Evolutionary conservation across 2,797 vertebrate species (phyloP).

Genomic region (Enteromius radiatus): DNA sequence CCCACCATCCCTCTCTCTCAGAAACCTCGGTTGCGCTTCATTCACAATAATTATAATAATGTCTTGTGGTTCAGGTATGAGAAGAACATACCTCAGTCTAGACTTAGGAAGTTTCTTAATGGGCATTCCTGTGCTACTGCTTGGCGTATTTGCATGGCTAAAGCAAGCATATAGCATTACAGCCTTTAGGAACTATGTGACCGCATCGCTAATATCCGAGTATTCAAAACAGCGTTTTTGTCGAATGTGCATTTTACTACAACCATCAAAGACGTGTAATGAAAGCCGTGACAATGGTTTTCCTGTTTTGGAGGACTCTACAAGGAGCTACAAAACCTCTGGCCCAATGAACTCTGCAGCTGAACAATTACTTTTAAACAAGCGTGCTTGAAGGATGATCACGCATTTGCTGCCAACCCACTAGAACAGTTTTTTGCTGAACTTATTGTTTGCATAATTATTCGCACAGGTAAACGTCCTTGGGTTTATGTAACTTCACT

Average conservation of each 20-base stretch:
- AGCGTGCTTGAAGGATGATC: background rate
- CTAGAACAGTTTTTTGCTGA: background rate
- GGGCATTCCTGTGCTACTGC: conserved; percentile 60
- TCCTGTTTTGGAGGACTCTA: conserved; percentile 30
- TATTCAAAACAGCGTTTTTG: conserved; percentile 39
- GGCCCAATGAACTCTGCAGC: conserved; percentile 7
- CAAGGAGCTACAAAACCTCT: conserved; percentile 34
- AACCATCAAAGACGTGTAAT: conserved; percentile 19
- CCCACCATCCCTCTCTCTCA: conserved; percentile 56
- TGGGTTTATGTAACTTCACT: background rate
- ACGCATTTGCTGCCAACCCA: background rate
- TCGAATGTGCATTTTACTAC: conserved; percentile 30
- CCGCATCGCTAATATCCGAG: conserved; percentile 36
- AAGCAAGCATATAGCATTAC: conserved; percentile 40
- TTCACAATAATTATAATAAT: conserved; percentile 66
- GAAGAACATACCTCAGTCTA: conserved; percentile 73
- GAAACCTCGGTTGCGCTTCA: conserved; percentile 61
- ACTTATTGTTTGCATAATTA: background rate
- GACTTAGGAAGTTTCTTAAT: conserved; percentile 69
- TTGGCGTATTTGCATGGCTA: conserved; percentile 61
- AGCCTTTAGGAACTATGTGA: conserved; percentile 55
- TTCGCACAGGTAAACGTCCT: background rate
- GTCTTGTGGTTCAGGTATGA: conserved; percentile 66
- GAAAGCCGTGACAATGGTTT: conserved; percentile 26
- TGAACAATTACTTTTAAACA: background rate